Percentiles rank a stretch among this genome's conserved stretches.
phyloP scores from a whole-genome alignment of 1,140 invertebrate species.

The Diachasmimorpha longicaudata region DNA sequence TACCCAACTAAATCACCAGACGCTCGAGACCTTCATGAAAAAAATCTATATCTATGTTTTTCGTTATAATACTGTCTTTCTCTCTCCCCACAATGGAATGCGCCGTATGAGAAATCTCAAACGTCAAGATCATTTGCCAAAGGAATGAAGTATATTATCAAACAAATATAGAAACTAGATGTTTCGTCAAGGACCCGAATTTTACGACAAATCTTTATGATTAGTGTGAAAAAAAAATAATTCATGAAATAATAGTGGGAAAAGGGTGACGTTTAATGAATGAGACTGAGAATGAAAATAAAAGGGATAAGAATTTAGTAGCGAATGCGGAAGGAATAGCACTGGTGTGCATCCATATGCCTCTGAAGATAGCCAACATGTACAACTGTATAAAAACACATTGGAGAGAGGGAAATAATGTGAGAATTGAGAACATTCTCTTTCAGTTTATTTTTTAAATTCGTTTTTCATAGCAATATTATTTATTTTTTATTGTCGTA shows the following conservation, averaged over 20 bases:
- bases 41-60: background rate
- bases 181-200: background rate
- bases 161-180: background rate
- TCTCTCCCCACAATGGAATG: background rate
- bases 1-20: background rate
- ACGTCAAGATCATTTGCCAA: conserved; percentile 5
- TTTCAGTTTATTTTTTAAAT: no score
- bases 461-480: no score
- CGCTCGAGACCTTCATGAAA: background rate
- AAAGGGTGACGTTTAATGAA: background rate
- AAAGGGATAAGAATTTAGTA: background rate
- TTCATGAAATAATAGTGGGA: background rate
- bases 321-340: background rate
- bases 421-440: no score
- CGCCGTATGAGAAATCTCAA: background rate
- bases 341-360: background rate
- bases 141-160: background rate
- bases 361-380: background rate
- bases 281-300: background rate
- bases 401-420: no score
- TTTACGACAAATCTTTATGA: no score
- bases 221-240: no score
- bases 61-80: background rate
- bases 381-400: no score
- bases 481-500: no score